These are phyloP conservation scores for Prosapia bicincta DNA, from an alignment of 2,888 invertebrate genomes.

Conservation along the genomic window DNA sequence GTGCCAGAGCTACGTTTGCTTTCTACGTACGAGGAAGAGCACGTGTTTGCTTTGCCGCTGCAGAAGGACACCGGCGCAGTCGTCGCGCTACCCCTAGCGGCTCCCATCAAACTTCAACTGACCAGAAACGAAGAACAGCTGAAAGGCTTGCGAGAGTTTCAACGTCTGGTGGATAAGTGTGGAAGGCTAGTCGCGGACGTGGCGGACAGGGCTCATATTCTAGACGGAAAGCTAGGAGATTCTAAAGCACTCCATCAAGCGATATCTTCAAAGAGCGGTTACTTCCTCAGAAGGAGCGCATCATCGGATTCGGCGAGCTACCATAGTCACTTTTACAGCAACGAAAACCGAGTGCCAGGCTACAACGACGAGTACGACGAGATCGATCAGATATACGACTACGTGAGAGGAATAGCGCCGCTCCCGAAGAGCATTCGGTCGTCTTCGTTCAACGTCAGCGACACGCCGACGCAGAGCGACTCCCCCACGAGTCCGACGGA, in stretches of 20 bases:
- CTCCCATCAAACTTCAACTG: constrained; percentile 78
- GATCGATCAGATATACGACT: constrained; percentile 95
- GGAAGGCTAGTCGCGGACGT: constrained; percentile 69
- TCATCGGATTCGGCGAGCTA: constrained; percentile 52
- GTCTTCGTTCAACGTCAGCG: constrained; percentile 52
- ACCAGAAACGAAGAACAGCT: constrained; percentile 80
- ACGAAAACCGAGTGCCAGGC: constrained; percentile 58
- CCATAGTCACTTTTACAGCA: constrained; percentile 47
- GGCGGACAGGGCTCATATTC: constrained; percentile 74
- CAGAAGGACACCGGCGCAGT: constrained; percentile 67
- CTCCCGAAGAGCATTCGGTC: constrained; percentile 76
- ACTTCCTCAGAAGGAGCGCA: constrained; percentile 68
- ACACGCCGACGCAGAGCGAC: constrained; percentile 43
- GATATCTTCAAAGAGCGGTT: constrained; percentile 29
- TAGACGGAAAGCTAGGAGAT: constrained; percentile 77
- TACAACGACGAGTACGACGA: constrained; percentile 85
- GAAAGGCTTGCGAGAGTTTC: constrained; percentile 64
- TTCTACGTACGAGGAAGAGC: constrained; percentile 80
- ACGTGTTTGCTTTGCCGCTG: constrained; percentile 74
- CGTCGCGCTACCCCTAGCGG: constrained; percentile 72
- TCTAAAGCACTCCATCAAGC: constrained; percentile 34
- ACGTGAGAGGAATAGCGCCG: constrained; percentile 89
- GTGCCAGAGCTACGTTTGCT: constrained; percentile 79
- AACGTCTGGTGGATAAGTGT: constrained; percentile 73
- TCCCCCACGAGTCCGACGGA: constrained; percentile 34